Evolutionary conservation across 2,113 vertebrate species (phyloP), one percentile per base, ranked within the genome.

Genomic region (Nothocercus nigrocapillus): DNA sequence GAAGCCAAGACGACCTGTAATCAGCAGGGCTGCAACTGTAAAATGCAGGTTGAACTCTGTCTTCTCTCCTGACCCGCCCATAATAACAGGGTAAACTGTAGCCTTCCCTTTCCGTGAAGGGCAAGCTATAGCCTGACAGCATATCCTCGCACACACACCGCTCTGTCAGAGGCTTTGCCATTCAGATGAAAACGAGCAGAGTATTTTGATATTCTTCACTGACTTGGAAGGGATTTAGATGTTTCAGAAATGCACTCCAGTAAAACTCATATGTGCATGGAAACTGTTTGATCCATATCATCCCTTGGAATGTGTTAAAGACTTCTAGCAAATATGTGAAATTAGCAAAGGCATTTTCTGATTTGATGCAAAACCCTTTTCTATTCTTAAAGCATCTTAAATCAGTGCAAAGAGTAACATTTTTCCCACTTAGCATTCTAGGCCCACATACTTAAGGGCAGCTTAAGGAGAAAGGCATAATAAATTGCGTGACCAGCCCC

Each of bases 401-500:
- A 87, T 67, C 8, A 27, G 5, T 17, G 49, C 40, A 88, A 85
- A 70, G 13, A 67, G 22, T n/a, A 49, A 5, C 32, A 0, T 68
- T 90, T 96, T 89, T 44, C 38, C 47, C 5, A 49, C 2, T 68
- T 36, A 84, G 32, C 11, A 42, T 89, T 82, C 67, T 72, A 76
- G 89, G 61, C 59, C 80, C 75, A 51, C 24, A 27, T 51, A 51
- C 72, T 22, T 95, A 56, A 47, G 42, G 66, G 66, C 53, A 88
- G 77, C 77, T 94, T 76, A 79, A 87, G 78, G 32, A 68, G 77
- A 90, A 94, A 94, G 74, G 68, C 25, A 36, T 21, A 90, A 73
- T 56, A 56, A 56, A 56, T 94, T 86, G 76, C 0, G 0, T 78
- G 70, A 44, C 84, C 0, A 1, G 44, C 44, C 28, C 30, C 0